A percentile compares a stretch with the other conserved stretches of the same genome.
phyloP scores from a whole-genome alignment of 2,888 invertebrate genomes.

The Harpagoxenus sublaevis region DNA sequence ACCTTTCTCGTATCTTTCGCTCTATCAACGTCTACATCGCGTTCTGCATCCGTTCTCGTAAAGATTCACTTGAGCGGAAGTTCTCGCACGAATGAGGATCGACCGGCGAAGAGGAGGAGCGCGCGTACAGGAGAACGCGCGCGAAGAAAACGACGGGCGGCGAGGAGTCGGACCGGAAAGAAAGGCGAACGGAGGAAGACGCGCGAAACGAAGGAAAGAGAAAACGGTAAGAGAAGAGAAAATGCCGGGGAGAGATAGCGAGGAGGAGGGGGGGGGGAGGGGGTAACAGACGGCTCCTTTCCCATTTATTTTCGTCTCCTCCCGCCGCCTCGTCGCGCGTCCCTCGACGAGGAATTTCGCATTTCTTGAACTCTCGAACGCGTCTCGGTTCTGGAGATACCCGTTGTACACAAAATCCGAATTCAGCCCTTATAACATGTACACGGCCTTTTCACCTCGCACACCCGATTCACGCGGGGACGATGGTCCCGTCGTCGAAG shows the following conservation, averaged over 20 bases:
- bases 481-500: constrained; percentile 57
- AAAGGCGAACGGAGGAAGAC: constrained; percentile 56
- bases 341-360: constrained; percentile 79
- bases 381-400: constrained; percentile 63
- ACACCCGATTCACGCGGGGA: constrained; percentile 26
- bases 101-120: constrained; percentile 65
- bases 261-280: constrained; percentile 11
- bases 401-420: constrained; percentile 31
- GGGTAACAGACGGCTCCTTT: constrained; percentile 68
- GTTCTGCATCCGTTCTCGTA: constrained; percentile 70
- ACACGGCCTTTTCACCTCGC: constrained; percentile 28
- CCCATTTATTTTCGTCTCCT: constrained; percentile 79
- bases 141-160: constrained; percentile 37
- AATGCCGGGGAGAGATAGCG: constrained; percentile 18
- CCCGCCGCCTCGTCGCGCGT: constrained; percentile 45
- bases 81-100: constrained; percentile 80
- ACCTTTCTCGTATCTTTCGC: constrained; percentile 11
- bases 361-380: constrained; percentile 77
- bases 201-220: constrained; percentile 55
- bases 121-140: constrained; percentile 21
- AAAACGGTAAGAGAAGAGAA: constrained; percentile 23
- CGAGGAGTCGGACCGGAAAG: constrained; percentile 44
- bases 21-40: constrained; percentile 69
- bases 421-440: constrained; percentile 19
- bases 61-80: constrained; percentile 80